These are phyloP conservation scores for Steinernema feltiae DNA, from an alignment of 1,140 invertebrate species.

Conservation along the genomic window DNA sequence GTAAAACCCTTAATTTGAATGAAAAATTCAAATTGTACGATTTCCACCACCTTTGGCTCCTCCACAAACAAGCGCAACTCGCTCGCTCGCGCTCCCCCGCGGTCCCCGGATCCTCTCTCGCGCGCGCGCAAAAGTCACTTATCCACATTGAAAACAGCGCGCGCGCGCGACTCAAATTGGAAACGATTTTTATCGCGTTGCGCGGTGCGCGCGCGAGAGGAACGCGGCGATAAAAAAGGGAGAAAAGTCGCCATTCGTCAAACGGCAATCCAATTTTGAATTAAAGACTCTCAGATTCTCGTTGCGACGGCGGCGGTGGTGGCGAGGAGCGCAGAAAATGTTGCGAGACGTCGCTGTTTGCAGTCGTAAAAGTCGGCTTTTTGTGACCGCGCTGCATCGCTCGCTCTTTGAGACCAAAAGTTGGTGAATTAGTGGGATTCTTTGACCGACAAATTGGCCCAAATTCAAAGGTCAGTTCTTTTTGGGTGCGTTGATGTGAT, in stretches of 20 bases:
- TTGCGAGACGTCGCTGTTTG: not conserved
- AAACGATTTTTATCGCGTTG: slow-evolving; percentile 1
- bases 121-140: not conserved
- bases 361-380: not conserved
- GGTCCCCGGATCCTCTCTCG: not conserved
- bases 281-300: not conserved
- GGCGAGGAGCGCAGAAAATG: not conserved
- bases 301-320: too few relatives aligned
- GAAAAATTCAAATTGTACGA: too few relatives aligned
- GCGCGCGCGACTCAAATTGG: not conserved
- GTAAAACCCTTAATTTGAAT: too few relatives aligned
- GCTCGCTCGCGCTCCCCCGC: too few relatives aligned
- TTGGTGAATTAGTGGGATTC: too few relatives aligned
- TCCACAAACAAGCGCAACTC: too few relatives aligned
- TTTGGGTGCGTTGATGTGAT: too few relatives aligned
- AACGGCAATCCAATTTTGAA: slow-evolving; percentile 9
- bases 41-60: too few relatives aligned
- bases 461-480: too few relatives aligned
- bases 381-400: not conserved
- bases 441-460: too few relatives aligned
- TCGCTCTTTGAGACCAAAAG: not conserved
- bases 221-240: not conserved
- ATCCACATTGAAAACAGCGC: slow-evolving; percentile 5
- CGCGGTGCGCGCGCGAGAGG: not conserved
- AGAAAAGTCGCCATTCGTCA: slow-evolving; percentile 4